These are phyloP conservation scores for Chloroceryle amazona DNA, from an alignment of 2,797 vertebrate species.

Conservation along the genomic window DNA sequence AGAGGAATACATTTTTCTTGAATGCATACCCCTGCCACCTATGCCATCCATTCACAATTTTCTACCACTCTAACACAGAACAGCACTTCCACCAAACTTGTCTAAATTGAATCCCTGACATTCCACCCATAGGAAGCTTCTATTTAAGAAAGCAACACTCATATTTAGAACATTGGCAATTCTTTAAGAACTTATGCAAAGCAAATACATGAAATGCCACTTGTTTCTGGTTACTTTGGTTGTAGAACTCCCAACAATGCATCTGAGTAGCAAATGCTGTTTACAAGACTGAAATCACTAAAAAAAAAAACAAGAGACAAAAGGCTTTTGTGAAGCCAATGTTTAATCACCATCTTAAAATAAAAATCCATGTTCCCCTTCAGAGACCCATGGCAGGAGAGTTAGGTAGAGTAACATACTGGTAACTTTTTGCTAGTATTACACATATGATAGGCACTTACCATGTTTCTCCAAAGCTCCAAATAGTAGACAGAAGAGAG, in stretches of 20 bases:
- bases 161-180: background rate
- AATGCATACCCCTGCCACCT: background rate
- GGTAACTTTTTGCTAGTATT: background rate
- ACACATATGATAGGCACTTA: background rate
- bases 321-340: background rate
- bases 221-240: background rate
- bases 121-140: background rate
- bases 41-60: background rate
- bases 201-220: background rate
- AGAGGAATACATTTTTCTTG: accelerated
- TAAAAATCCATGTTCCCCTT: background rate
- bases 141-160: background rate
- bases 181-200: background rate
- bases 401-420: background rate
- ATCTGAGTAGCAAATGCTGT: background rate
- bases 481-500: background rate
- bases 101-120: background rate
- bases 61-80: background rate
- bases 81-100: accelerated
- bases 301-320: background rate
- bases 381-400: background rate
- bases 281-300: background rate
- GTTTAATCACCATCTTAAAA: background rate
- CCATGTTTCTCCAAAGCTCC: background rate
- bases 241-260: background rate